Evolutionary conservation across 2,888 invertebrate species (phyloP), one percentile per base, ranked within the genome.

Genomic region (Seira ritae): DNA sequence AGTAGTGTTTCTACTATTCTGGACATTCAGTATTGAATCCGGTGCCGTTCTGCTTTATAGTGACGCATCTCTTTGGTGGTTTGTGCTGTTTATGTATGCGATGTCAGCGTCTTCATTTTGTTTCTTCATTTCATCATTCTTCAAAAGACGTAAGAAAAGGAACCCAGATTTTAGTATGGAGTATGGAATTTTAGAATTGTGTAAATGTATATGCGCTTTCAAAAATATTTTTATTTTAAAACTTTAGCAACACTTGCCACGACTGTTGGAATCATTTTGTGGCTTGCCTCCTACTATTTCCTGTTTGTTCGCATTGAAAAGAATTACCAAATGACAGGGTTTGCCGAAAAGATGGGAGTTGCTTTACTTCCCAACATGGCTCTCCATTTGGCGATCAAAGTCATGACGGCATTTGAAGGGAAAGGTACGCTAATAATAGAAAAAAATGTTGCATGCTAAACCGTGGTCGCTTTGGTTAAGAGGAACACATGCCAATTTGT

Each of bases 41-140:
- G 31, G 31, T 2, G 31, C 31, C 2, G 31, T 31, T 31, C 8
- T 31, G 31, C 2, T 31, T 31, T 31, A 31, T 31, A 31, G 31
- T 31, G 88, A 88, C 23, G 84, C 87, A 0, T 72, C 80, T n/a
- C 75, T 89, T 55, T 88, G 87, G 86, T 90, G 91, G 85, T 70
- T 92, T 1, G 91, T 91, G 79, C 89, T 92, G 0, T 68, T 91
- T 37, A 75, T 91, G 8, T 92, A 91, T 87, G 87, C 90, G 19
- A 87, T 91, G 1, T 88, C 91, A 2, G 90, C 90, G 8, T 90
- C 92, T n/a, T 86, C 89, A 2, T 92, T 91, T 88, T 90, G 91
- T 81, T 92, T 92, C 87, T 89, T 90, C 23, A 86, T 92, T 60
- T 91, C 91, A 77, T 90, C 91, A 4, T 90, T 92, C 85, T 92